A percentile compares a stretch with the other conserved stretches of the same genome.
Evolutionary conservation across 1,140 invertebrate species (phyloP).

Genomic region (Episyrphus balteatus): DNA sequence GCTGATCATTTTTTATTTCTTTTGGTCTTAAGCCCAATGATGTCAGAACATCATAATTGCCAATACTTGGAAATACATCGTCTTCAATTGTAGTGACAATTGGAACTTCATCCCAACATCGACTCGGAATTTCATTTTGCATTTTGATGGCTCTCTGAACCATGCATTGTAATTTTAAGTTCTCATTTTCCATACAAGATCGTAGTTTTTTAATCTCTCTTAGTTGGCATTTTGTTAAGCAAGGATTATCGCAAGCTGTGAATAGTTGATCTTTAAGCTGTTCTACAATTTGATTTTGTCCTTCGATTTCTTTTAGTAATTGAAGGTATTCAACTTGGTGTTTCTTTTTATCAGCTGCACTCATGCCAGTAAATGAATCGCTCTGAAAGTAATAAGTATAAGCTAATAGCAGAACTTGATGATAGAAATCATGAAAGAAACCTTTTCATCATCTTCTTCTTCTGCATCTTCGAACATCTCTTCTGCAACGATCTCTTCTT

Average conservation of each 20-base stretch:
- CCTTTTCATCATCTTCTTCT: slow-evolving; percentile 17
- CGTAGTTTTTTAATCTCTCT: slow-evolving; percentile 24
- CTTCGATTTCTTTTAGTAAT: slow-evolving; percentile 30
- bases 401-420: too few relatives aligned
- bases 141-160: slow-evolving; percentile 23
- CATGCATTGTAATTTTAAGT: slow-evolving; percentile 25
- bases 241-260: slow-evolving; percentile 22
- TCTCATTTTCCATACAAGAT: slow-evolving; percentile 32
- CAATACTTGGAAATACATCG: slow-evolving; percentile 15
- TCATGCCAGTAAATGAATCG: too few relatives aligned
- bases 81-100: slow-evolving; percentile 30
- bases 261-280: slow-evolving; percentile 26
- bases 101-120: slow-evolving; percentile 20
- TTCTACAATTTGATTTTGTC: slow-evolving; percentile 26
- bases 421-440: not conserved
- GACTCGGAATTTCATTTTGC: slow-evolving; percentile 27
- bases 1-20: too few relatives aligned
- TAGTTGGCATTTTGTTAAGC: slow-evolving; percentile 23
- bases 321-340: slow-evolving; percentile 18
- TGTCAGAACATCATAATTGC: too few relatives aligned
- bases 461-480: slow-evolving; percentile 14
- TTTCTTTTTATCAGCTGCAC: too few relatives aligned
- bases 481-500: not conserved
- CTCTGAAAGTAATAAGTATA: too few relatives aligned
- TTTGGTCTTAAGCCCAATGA: too few relatives aligned